Conservation (phyloP, 2,888 invertebrate species). For the Folsomia manolachei region DNA sequence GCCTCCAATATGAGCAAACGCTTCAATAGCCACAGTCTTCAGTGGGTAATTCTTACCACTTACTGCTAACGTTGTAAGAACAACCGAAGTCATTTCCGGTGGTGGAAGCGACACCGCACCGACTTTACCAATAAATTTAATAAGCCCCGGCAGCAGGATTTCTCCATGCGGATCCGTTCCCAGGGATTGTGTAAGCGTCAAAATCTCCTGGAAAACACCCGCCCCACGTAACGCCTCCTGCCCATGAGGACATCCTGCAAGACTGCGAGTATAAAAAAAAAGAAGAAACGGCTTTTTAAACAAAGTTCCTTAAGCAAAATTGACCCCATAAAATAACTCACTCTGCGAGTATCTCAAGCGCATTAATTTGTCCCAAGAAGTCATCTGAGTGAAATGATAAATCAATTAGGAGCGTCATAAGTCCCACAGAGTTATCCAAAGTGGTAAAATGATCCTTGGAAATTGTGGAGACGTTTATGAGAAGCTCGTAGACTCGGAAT, state of each 20-base stretch:
- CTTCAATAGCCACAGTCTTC: constrained; percentile 43
- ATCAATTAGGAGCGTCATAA: constrained; percentile 33
- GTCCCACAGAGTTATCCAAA: constrained; percentile 31
- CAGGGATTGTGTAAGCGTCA: constrained; percentile 18
- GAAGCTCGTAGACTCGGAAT: constrained; percentile 45
- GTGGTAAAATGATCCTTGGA: constrained; percentile 36
- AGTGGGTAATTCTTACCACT: constrained; percentile 35
- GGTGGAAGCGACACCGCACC: constrained; percentile 42
- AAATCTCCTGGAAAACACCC: constrained; percentile 39
- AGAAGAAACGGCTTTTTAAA: too few species aligned
- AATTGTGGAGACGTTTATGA: constrained; percentile 35
- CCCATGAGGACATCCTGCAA: constrained; percentile 71
- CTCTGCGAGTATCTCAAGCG: constrained; percentile 70
- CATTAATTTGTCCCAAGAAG: constrained; percentile 64
- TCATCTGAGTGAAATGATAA: constrained; percentile 40
- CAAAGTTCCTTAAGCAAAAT: too few species aligned
- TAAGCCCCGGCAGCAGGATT: constrained; percentile 43
- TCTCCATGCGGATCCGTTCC: constrained; percentile 35
- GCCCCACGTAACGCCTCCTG: constrained; percentile 55
- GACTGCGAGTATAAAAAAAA: too few species aligned
- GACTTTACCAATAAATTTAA: constrained; percentile 49
- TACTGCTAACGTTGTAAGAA: constrained; percentile 38
- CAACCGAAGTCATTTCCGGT: constrained; percentile 37
- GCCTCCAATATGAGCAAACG: constrained; percentile 45
- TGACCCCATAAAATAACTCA: too few species aligned